Evolutionary conservation across 2,797 vertebrate genomes (phyloP), one percentile per base, ranked within the genome.

Genomic region (Semaprochilodus insignis): DNA sequence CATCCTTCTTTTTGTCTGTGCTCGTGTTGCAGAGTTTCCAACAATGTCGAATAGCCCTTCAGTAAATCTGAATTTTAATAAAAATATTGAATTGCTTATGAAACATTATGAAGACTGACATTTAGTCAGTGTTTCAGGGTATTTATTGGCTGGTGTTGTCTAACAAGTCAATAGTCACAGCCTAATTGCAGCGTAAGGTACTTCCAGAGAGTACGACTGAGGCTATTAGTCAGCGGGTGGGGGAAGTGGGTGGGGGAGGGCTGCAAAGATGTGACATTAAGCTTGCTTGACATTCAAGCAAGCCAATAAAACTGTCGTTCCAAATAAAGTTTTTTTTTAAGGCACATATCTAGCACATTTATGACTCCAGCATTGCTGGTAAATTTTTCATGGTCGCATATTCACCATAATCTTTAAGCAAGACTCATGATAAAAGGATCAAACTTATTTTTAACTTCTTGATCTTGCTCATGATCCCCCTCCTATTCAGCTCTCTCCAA

Each of bases 281-380:
- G 6, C 62, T 44, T 51, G 25, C 54, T 31, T 85, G 80, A 81
- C 82, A 88, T 88, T 87, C 85, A 77, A 52, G 23, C 11, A 69
- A 67, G 51, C 36, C 71, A 25, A 81, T 84, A 57, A 74, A 76
- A 44, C 19, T 73, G 44, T n/a, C 71, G 21, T 16, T 48, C 51
- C 71, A 74, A n/a, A 16, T 16, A 36, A 48, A 10, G 44, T 62
- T 79, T 62, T 79, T 75, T 40, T n/a, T 36, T 75, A 27, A 44
- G 65, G 60, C 55, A 51, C 31, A 40, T 36, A 78, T 44, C 21
- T 10, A 78, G n/a, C 44, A 31, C 17, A 52, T 52, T 52, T 14
- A 16, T 52, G 51, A 51, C 10, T 54, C 52, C 16, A 54, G 2
- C 8, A 51, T 51, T 51, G 48, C 48, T 51, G 2, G 48, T 51